Conservation (phyloP, 2,113 vertebrate genomes). For the Acanthochromis polyacanthus region DNA sequence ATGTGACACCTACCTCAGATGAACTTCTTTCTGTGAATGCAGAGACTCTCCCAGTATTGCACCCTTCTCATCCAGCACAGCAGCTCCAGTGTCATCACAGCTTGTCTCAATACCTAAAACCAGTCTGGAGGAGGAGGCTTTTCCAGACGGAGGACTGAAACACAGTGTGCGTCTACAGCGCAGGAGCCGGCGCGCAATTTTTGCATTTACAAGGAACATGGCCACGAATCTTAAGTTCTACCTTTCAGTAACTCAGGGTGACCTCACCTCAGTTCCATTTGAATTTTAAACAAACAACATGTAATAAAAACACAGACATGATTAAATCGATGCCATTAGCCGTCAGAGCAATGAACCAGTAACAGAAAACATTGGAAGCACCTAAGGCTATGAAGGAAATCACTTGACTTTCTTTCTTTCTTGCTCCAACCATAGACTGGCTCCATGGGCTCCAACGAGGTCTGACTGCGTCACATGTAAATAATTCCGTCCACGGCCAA, state of each 20-base stretch:
- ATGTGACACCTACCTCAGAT: slow-evolving; percentile 88
- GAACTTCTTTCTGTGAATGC: slow-evolving; percentile 90
- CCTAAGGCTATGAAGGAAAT: background rate
- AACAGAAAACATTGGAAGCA: background rate
- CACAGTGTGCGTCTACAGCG: background rate
- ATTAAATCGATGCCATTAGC: too few relatives aligned
- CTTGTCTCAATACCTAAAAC: slow-evolving; percentile 96
- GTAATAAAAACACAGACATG: too few relatives aligned
- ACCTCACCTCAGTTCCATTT: background rate
- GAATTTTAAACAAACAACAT: too few relatives aligned
- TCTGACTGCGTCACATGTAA: slow-evolving; percentile 51
- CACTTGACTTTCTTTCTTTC: too few relatives aligned
- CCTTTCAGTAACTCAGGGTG: background rate
- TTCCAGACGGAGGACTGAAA: background rate
- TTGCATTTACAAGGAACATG: slow-evolving; percentile 42
- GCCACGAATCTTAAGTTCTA: background rate
- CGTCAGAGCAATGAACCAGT: too few relatives aligned
- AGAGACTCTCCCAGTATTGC: slow-evolving; percentile 90
- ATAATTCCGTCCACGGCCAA: slow-evolving; percentile 48
- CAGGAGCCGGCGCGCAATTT: background rate
- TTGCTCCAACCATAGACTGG: too few relatives aligned
- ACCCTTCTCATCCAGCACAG: slow-evolving; percentile 92
- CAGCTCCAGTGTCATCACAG: slow-evolving; percentile 97
- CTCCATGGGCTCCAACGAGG: background rate
- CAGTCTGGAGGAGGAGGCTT: slow-evolving; percentile 61